Conservation (phyloP, 2,113 vertebrate genomes). For the Mormyrus iriodes region DNA sequence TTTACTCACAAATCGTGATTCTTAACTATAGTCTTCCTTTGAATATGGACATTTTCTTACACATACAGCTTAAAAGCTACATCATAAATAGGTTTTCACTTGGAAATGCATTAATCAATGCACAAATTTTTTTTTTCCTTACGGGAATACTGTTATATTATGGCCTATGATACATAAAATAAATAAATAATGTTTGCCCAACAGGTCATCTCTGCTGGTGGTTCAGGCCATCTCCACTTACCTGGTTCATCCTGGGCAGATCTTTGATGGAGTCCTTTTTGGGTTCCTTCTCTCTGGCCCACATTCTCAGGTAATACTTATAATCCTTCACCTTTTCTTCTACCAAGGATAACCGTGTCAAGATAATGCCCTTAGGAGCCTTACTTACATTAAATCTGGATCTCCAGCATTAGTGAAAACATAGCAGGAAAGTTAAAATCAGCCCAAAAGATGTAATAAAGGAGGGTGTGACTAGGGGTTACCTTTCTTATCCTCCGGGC, state of each 20-base stretch:
- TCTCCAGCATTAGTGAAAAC: background rate
- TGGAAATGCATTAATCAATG: background rate
- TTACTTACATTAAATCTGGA: background rate
- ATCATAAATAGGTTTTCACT: background rate
- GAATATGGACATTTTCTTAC: background rate
- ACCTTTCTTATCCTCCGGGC: conserved; percentile 70
- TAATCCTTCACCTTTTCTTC: conserved; percentile 87
- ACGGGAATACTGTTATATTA: background rate
- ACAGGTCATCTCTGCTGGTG: background rate
- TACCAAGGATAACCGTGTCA: conserved; percentile 38
- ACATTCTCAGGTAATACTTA: conserved; percentile 85
- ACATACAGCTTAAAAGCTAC: background rate
- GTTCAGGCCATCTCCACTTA: conserved; percentile 37
- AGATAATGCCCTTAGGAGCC: background rate
- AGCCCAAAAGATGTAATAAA: background rate
- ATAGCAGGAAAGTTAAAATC: background rate
- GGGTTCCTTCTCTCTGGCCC: conserved; percentile 86
- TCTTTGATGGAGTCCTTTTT: conserved; percentile 90
- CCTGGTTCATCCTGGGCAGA: conserved; percentile 95
- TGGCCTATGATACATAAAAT: background rate
- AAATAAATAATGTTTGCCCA: background rate
- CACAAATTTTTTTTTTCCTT: background rate
- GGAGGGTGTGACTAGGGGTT: background rate
- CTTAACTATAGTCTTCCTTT: background rate
- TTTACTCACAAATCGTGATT: background rate